phyloP scores from a whole-genome alignment of 2,113 vertebrate species.

The Macroglossus sobrinus region DNA sequence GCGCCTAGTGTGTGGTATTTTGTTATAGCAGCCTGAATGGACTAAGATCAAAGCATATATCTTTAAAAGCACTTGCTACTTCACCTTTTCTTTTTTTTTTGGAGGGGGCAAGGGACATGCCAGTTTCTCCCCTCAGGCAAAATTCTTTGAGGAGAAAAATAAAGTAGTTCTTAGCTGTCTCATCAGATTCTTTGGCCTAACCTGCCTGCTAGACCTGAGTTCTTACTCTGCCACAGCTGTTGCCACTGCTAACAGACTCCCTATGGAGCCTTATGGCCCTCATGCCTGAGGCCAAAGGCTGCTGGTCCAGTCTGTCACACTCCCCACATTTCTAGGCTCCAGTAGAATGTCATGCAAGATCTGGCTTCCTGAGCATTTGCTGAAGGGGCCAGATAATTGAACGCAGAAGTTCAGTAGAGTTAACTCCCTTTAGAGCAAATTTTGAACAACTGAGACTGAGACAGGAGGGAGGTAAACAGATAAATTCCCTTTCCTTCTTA shows the following conservation, averaged over 20 bases:
- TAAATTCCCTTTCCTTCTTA: background rate
- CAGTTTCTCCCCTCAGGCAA: background rate
- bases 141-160: background rate
- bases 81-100: background rate
- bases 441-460: background rate
- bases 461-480: background rate
- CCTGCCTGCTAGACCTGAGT: background rate
- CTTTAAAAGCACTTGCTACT: background rate
- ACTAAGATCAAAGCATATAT: background rate
- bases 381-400: background rate
- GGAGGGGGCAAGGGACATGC: background rate
- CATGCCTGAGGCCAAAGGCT: background rate
- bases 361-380: background rate
- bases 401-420: no score
- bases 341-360: fast-evolving
- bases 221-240: background rate
- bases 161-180: background rate
- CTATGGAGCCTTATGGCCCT: fast-evolving
- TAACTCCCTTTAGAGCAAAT: background rate
- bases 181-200: background rate
- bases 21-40: background rate
- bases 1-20: background rate
- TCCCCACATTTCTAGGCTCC: background rate
- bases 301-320: background rate
- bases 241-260: background rate